Conservation (phyloP, 23 tunicate genomes). For the Trididemnum clinides region DNA sequence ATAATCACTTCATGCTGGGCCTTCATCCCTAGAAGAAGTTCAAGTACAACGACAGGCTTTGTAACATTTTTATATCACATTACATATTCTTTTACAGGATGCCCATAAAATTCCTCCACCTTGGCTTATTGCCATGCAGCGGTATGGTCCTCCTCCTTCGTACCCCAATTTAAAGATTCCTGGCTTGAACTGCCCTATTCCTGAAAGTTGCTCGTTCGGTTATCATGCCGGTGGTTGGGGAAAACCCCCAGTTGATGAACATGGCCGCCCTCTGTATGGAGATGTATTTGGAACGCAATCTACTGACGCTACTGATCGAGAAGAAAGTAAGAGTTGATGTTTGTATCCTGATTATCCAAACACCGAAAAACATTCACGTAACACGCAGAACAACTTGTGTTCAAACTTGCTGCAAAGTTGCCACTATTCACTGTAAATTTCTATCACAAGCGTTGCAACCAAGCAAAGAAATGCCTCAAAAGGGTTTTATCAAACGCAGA, state of each 20-base stretch:
- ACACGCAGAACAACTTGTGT: too few relatives aligned
- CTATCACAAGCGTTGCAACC: too few relatives aligned
- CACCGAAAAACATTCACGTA: too few relatives aligned
- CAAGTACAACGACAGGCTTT: too few relatives aligned
- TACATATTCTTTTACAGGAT: conserved; percentile 10
- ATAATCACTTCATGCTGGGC: too few relatives aligned
- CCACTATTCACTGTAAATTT: too few relatives aligned
- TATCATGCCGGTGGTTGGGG: conserved; percentile 99
- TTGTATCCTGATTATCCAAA: too few relatives aligned
- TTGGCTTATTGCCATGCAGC: conserved; percentile 99
- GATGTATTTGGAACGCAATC: conserved; percentile 94
- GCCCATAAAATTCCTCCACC: conserved; percentile 95
- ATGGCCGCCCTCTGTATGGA: conserved; percentile 93
- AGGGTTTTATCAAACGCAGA: too few relatives aligned
- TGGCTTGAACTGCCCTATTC: conserved; percentile 97
- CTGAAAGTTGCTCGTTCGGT: conserved; percentile 93
- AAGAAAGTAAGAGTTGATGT: conserved; percentile 26
- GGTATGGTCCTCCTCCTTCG: conserved; percentile 99
- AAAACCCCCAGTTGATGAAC: conserved; percentile 99
- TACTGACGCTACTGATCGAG: conserved; percentile 43
- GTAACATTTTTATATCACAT: background rate
- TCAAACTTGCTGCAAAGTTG: too few relatives aligned
- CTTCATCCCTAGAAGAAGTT: too few relatives aligned
- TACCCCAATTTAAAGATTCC: conserved; percentile 96
- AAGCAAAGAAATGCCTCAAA: too few relatives aligned